These are phyloP conservation scores for Diaperis boleti DNA, from an alignment of 2,888 invertebrate species.

Conservation along the genomic window DNA sequence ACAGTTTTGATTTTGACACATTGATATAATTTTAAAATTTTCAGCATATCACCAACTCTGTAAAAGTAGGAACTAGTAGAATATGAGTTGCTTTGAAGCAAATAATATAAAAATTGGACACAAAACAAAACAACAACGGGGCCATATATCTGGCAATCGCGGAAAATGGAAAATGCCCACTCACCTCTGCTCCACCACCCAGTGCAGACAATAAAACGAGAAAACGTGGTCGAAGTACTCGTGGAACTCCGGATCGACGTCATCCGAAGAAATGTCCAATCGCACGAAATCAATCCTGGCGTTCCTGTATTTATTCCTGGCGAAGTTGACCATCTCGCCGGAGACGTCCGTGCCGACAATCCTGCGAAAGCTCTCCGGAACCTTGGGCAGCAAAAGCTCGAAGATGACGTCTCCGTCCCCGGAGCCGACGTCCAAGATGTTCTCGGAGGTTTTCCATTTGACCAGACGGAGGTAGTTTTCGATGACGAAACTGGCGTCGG, in stretches of 20 bases:
- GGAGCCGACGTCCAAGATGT: slow-evolving; percentile 79
- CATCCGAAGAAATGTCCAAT: slow-evolving; percentile 71
- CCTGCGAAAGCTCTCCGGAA: slow-evolving; percentile 70
- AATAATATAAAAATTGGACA: no score
- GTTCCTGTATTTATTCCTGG: slow-evolving; percentile 69
- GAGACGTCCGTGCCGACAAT: slow-evolving; percentile 79
- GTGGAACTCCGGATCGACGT: slow-evolving; percentile 67
- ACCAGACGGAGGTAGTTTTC: slow-evolving; percentile 73
- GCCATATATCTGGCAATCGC: neutral
- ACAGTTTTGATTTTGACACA: no score
- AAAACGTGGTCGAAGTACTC: slow-evolving; percentile 76
- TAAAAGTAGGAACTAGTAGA: no score
- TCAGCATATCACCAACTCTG: no score
- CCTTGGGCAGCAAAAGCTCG: slow-evolving; percentile 72
- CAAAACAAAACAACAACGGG: no score
- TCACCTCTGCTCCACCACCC: slow-evolving; percentile 81
- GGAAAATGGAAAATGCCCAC: slow-evolving; percentile 49
- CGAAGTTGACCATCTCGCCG: slow-evolving; percentile 77
- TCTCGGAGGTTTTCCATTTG: slow-evolving; percentile 69
- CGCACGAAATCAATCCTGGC: slow-evolving; percentile 67
- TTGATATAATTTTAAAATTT: no score
- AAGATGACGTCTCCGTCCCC: slow-evolving; percentile 80
- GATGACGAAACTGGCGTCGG: slow-evolving; percentile 74
- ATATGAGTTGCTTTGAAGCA: no score
- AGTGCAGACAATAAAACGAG: slow-evolving; percentile 85